Evolutionary conservation across 2,888 invertebrate genomes (phyloP).

Genomic region (Drosophila setosimentum): DNA sequence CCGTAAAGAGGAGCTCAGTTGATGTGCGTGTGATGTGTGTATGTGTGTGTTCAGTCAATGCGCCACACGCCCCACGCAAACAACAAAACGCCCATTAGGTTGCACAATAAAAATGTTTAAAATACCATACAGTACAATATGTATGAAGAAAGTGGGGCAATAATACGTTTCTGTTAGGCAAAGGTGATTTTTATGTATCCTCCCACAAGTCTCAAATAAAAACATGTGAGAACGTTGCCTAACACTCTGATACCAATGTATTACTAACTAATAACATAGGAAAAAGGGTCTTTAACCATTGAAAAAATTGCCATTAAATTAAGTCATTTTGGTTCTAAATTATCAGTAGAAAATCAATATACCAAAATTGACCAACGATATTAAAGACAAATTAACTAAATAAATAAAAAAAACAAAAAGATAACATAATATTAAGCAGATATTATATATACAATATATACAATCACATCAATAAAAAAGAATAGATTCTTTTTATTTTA

Average conservation of each 20-base stretch:
- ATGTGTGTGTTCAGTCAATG: constrained; percentile 41
- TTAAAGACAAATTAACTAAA: background rate
- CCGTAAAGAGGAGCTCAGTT: constrained; percentile 58
- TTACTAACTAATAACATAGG: background rate
- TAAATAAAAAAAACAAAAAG: background rate
- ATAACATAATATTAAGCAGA: no score
- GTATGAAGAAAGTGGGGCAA: constrained; percentile 34
- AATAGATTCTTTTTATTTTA: no score
- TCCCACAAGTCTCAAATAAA: background rate
- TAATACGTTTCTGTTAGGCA: constrained; percentile 18
- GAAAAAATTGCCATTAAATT: background rate
- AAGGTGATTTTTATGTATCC: constrained; percentile 11
- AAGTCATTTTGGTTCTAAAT: background rate
- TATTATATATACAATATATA: no score
- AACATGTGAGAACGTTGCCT: background rate
- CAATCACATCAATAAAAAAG: background rate
- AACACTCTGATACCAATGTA: background rate
- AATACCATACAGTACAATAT: constrained; percentile 59
- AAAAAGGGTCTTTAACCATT: background rate
- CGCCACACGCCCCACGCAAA: constrained; percentile 44
- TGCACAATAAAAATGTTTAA: constrained; percentile 77
- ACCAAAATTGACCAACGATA: background rate
- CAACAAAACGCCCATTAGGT: constrained; percentile 75
- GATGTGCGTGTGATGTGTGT: constrained; percentile 17
- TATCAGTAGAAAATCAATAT: background rate